phyloP scores from a whole-genome alignment of 2,888 invertebrate species.

The Cryptus viduatorius region DNA sequence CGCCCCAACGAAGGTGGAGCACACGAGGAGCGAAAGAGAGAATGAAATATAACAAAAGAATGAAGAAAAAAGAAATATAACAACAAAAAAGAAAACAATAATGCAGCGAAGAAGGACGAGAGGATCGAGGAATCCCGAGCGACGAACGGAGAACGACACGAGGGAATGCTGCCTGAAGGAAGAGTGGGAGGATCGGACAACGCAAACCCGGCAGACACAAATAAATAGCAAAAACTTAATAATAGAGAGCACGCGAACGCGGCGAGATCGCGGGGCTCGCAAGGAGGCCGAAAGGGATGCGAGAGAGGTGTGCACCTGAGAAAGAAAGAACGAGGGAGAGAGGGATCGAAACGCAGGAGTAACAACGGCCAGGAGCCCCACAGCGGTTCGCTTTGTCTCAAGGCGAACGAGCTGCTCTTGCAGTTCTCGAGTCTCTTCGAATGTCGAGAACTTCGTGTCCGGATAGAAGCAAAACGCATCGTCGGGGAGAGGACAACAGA shows the following conservation, averaged over 20 bases:
- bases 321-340: slow-evolving; percentile 53
- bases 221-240: slow-evolving; percentile 85
- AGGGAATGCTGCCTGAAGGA: slow-evolving; percentile 30
- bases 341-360: slow-evolving; percentile 48
- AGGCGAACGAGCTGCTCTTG: slow-evolving; percentile 81
- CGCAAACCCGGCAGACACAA: slow-evolving; percentile 82
- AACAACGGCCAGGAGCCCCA: slow-evolving; percentile 66
- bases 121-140: slow-evolving; percentile 29
- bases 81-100: not conserved
- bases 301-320: slow-evolving; percentile 48
- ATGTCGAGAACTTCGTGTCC: slow-evolving; percentile 40
- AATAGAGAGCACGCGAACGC: slow-evolving; percentile 80
- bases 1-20: slow-evolving; percentile 28
- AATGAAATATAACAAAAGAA: slow-evolving; percentile 32
- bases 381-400: slow-evolving; percentile 81
- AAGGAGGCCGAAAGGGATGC: slow-evolving; percentile 44
- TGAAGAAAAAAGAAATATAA: not conserved
- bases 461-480: slow-evolving; percentile 75
- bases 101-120: slow-evolving; percentile 28
- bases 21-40: slow-evolving; percentile 4
- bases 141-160: slow-evolving; percentile 9
- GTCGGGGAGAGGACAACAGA: slow-evolving; percentile 74
- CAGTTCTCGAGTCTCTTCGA: slow-evolving; percentile 48
- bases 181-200: slow-evolving; percentile 63
- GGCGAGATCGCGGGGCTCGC: slow-evolving; percentile 56